Base-by-base conservation (phyloP, 2,888 invertebrate genomes). In the Sarcophaga caerulescens region DNA sequence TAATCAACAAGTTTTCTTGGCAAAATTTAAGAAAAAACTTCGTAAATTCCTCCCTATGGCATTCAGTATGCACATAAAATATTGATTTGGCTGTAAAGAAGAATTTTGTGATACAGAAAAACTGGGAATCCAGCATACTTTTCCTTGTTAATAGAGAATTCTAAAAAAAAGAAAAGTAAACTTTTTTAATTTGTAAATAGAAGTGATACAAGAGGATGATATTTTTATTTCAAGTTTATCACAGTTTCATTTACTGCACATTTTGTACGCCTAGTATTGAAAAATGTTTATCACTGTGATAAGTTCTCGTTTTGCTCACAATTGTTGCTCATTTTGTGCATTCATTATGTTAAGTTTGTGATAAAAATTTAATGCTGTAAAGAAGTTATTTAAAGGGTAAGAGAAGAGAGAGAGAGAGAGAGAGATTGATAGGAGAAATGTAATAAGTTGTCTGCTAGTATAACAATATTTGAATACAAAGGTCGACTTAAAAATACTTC, bases 251-350 rank as follows among this genome's bases (percentile, higher is more conserved):
- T 44, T 44, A 2, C 19, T 59, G 57, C 44, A 21, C 3, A 60
- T 76, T 81, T 74, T 86, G 83, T 45, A 35, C 76, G 45, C 85
- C 85, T 74, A 44, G 77, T 78, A 83, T n/a, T 44, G 63, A 77
- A 77, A 85, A 83, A 83, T 83, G 85, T 81, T 86, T 86, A 86
- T 86, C 85, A 81, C 80, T 81, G 83, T 85, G 85, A 86, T 86
- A 86, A 74, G 74, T 83, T 77, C 73, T 73, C 77, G 45, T 68
- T 70, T 73, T 25, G 45, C 3, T 57, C 17, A 11, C 68, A 66
- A 45, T 12, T 8, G 6, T n/a, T 44, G 10, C 1, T 57, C 23
- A 19, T 45, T 73, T 52, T 59, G 12, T 59, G 17, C 35, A 17
- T 44, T 65, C 19, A 4, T 63, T n/a, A 52, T 65, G 70, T 23